Percentiles rank a stretch among this genome's conserved stretches.
Evolutionary conservation across 2,888 invertebrate genomes (phyloP).

Genomic region (Deilephila elpenor): DNA sequence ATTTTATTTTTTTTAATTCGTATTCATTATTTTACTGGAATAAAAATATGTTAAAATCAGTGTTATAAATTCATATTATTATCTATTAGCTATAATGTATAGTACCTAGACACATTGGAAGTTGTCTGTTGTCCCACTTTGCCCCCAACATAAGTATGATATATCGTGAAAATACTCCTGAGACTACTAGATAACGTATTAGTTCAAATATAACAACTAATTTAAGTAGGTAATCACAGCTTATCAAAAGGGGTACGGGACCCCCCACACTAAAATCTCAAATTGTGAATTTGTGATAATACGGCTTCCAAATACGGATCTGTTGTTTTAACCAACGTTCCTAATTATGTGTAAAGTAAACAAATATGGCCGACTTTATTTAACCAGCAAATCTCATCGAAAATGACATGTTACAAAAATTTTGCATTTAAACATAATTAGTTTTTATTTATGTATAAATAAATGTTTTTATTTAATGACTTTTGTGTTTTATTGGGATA

Average conservation of each 20-base stretch:
- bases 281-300: constrained; percentile 13
- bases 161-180: neutral
- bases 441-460: constrained; percentile 20
- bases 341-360: neutral
- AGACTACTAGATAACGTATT: neutral
- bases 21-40: no score
- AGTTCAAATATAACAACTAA: neutral
- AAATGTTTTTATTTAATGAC: constrained; percentile 13
- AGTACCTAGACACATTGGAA: neutral
- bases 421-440: constrained; percentile 24
- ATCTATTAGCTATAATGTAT: no score
- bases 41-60: no score
- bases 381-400: neutral
- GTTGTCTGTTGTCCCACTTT: neutral
- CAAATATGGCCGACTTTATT: neutral
- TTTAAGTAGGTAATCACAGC: neutral
- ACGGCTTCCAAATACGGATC: neutral
- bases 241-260: neutral
- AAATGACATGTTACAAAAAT: constrained; percentile 29
- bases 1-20: no score
- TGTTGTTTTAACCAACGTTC: constrained; percentile 1
- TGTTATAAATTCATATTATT: no score
- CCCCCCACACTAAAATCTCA: constrained; percentile 6
- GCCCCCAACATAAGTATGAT: neutral
- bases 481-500: neutral